phyloP scores from a whole-genome alignment of 2,797 vertebrate species.

The Nyctibius grandis region DNA sequence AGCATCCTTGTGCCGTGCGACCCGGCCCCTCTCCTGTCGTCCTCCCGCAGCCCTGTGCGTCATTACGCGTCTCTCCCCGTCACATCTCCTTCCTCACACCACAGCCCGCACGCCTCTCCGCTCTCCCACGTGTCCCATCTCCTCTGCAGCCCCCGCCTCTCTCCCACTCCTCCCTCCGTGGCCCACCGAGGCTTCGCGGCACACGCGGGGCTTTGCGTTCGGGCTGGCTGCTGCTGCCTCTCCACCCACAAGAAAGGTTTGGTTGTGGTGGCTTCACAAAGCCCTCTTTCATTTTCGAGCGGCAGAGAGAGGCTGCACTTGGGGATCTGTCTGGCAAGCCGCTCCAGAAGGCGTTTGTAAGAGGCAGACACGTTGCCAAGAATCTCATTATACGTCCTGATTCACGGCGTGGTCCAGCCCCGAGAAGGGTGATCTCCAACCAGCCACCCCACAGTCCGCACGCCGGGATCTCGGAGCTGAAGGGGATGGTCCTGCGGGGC shows the following conservation, averaged over 20 bases:
- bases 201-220: neutral
- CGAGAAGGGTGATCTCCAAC: neutral
- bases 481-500: neutral
- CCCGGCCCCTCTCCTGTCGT: neutral
- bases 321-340: neutral
- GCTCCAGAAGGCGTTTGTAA: conserved; percentile 27
- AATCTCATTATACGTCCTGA: conserved; percentile 7
- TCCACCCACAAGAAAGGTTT: neutral
- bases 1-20: neutral
- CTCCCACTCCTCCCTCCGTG: neutral
- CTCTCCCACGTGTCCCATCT: neutral
- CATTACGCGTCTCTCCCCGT: neutral
- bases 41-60: neutral
- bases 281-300: conserved; percentile 24
- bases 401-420: neutral
- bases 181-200: neutral
- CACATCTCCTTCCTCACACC: neutral
- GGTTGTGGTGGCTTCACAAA: conserved; percentile 14
- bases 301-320: neutral
- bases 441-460: neutral
- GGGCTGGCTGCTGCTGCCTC: neutral
- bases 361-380: conserved; percentile 9
- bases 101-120: accelerated
- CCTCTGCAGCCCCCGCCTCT: neutral
- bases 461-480: neutral